Evolutionary conservation across 1,140 invertebrate species (phyloP).

Genomic region (Drosophila repletoides): DNA sequence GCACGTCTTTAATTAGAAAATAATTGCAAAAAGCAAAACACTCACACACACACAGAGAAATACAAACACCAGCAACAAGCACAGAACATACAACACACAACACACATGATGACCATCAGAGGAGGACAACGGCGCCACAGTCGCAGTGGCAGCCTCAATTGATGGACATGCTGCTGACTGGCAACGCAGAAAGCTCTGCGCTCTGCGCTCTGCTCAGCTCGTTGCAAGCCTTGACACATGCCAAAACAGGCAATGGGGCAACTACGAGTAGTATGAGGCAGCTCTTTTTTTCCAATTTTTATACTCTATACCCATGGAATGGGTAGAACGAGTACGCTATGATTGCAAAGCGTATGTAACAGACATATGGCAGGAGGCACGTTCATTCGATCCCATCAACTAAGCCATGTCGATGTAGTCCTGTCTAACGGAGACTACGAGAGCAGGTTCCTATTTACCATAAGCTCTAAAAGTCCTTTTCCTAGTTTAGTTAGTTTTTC

Average conservation of each 20-base stretch:
- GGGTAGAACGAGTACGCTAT: too few relatives aligned
- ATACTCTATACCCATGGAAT: too few relatives aligned
- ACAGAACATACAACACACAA: conserved; percentile 16
- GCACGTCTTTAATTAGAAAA: conserved; percentile 80
- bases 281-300: conserved; percentile 41
- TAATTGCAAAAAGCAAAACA: conserved; percentile 65
- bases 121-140: conserved; percentile 53
- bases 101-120: conserved; percentile 1
- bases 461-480: too few relatives aligned
- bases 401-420: too few relatives aligned
- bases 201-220: conserved; percentile 14
- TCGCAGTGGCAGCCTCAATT: conserved; percentile 54
- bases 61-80: too few relatives aligned
- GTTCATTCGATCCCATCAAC: too few relatives aligned
- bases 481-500: too few relatives aligned
- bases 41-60: conserved; percentile 3
- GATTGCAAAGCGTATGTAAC: too few relatives aligned
- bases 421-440: too few relatives aligned
- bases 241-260: conserved; percentile 72
- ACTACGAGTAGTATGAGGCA: conserved; percentile 65
- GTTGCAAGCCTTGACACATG: conserved; percentile 72
- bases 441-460: too few relatives aligned
- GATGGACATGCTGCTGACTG: conserved; percentile 59
- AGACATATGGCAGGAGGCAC: too few relatives aligned
- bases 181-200: conserved; percentile 6